These are phyloP conservation scores for Drosophila bunnanda DNA, from an alignment of 2,888 invertebrate species.

Conservation along the genomic window DNA sequence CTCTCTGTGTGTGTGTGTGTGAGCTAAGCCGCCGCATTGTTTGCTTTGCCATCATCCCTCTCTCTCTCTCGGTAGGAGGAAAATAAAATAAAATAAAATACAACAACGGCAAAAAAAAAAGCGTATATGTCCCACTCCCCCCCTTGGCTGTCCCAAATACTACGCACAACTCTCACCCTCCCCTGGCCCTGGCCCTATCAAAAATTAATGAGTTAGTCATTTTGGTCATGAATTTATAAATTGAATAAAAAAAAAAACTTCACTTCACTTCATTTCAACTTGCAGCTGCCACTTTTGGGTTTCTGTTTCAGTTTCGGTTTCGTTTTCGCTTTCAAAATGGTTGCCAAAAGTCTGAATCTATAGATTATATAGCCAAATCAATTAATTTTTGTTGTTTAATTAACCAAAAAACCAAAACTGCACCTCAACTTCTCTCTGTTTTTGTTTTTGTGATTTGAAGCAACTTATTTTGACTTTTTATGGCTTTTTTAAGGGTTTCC, in stretches of 20 bases:
- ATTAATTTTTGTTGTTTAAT: conserved; percentile 68
- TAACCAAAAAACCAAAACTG: conserved; percentile 48
- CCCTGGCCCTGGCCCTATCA: conserved; percentile 57
- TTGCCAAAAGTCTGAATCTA: conserved; percentile 42
- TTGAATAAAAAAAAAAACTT: conserved; percentile 76
- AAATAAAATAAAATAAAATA: not conserved
- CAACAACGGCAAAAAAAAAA: conserved; percentile 7
- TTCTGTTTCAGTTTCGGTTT: conserved; percentile 26
- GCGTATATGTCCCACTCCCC: conserved; percentile 20
- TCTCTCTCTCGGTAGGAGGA: conserved; percentile 4
- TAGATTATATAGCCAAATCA: conserved; percentile 52
- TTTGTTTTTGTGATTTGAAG: not conserved
- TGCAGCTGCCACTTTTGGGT: conserved; percentile 69
- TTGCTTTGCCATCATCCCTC: conserved; percentile 55
- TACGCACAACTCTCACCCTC: conserved; percentile 8
- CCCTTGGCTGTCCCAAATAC: conserved; percentile 66
- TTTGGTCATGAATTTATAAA: conserved; percentile 78
- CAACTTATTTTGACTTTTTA: conserved; percentile 19
- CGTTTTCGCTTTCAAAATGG: conserved; percentile 71
- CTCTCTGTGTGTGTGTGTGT: conserved; percentile 39
- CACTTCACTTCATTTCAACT: conserved; percentile 40
- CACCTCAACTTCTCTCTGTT: conserved; percentile 35
- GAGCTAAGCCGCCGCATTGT: conserved; percentile 73
- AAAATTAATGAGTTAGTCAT: conserved; percentile 79
- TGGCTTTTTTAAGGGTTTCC: conserved; percentile 15